These are phyloP conservation scores for Pocillopora meandrina DNA, from an alignment of 92 coral and sea anemone species.

Conservation along the genomic window DNA sequence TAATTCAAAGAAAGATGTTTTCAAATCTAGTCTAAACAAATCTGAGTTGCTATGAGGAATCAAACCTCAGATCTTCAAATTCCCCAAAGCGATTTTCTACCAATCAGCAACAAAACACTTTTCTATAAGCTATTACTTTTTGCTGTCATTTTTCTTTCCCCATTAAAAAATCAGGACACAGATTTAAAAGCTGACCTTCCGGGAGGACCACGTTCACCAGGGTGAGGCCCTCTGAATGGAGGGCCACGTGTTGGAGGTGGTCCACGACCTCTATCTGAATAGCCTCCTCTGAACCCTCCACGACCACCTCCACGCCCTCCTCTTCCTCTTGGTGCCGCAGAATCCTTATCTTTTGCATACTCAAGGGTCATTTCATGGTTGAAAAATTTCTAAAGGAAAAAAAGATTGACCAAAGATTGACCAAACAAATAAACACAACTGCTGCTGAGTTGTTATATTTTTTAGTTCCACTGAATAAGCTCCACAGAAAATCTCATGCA, in stretches of 20 bases:
- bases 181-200: slow-evolving; percentile 35
- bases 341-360: slow-evolving; percentile 80
- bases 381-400: slow-evolving; percentile 62
- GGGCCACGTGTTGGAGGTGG: slow-evolving; percentile 69
- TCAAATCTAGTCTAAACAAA: no score
- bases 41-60: no score
- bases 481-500: no score
- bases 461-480: not conserved
- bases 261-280: slow-evolving; percentile 54
- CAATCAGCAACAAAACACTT: no score
- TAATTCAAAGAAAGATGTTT: no score
- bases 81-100: no score
- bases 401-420: no score
- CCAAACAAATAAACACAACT: not conserved
- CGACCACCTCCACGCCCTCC: slow-evolving; percentile 79
- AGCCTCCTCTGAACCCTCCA: slow-evolving; percentile 55
- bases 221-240: slow-evolving; percentile 77
- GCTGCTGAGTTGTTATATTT: not conserved
- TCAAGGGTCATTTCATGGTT: slow-evolving; percentile 71
- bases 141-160: no score
- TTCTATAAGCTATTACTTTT: no score
- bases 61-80: no score
- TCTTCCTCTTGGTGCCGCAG: slow-evolving; percentile 57
- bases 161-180: no score
- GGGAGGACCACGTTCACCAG: slow-evolving; percentile 81